Evolutionary conservation across 2,888 invertebrate species (phyloP).

Genomic region (Dolomedes plantarius): DNA sequence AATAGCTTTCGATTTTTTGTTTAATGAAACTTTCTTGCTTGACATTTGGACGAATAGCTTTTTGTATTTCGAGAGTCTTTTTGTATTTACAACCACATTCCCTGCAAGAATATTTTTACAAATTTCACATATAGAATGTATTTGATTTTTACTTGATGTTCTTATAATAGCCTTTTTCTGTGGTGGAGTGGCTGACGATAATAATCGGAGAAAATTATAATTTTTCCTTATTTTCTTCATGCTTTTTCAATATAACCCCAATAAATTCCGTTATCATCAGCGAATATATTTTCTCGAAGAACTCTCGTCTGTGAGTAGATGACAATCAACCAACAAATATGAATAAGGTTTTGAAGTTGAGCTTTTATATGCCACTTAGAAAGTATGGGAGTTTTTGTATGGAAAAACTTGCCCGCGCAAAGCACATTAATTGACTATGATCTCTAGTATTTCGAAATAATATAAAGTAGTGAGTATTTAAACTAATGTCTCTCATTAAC

Average conservation of each 20-base stretch:
- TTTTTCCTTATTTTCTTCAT: background rate
- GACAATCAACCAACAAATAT: slow-evolving; percentile 72
- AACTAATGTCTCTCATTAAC: slow-evolving; percentile 38
- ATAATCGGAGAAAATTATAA: background rate
- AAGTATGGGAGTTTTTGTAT: slow-evolving; percentile 28
- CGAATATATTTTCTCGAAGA: slow-evolving; percentile 33
- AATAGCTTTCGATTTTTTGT: slow-evolving; percentile 21
- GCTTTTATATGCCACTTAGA: slow-evolving; percentile 65
- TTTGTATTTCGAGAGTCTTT: slow-evolving; percentile 24
- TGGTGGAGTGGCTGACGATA: background rate
- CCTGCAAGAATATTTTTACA: slow-evolving; percentile 20
- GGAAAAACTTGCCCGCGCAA: slow-evolving; percentile 33
- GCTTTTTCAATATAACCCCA: background rate
- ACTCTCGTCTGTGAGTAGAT: slow-evolving; percentile 65
- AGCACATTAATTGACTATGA: too few species aligned
- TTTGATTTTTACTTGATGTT: background rate
- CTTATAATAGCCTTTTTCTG: background rate
- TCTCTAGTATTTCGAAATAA: slow-evolving; percentile 61
- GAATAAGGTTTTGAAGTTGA: slow-evolving; percentile 47
- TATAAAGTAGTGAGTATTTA: slow-evolving; percentile 36
- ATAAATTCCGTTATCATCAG: background rate
- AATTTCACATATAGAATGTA: slow-evolving; percentile 36
- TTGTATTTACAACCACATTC: slow-evolving; percentile 23
- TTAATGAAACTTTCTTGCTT: background rate
- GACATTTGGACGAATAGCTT: slow-evolving; percentile 2